Evolutionary conservation across 1,140 invertebrate genomes (phyloP), one percentile per base, ranked within the genome.

Genomic region (Leptinotarsa defecta): DNA sequence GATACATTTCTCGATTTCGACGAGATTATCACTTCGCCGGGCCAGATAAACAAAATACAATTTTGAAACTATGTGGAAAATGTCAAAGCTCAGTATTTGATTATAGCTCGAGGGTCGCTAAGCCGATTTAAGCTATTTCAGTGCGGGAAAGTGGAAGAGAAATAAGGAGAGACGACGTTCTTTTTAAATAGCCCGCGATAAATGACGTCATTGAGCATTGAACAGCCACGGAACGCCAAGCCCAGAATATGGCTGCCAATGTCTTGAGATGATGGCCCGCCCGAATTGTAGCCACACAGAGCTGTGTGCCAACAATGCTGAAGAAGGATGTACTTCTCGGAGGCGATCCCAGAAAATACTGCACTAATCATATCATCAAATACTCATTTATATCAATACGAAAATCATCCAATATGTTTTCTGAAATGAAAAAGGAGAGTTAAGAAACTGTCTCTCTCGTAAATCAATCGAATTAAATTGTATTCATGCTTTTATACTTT

Each of bases 1-100:
- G 69, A 71, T 71, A 27, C 13, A 71, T 71, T 27, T 19, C 52
- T 19, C 52, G 52, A 57, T 57, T 71, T 22, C 49, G 11, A 79
- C 74, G 71, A 74, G 79, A 82, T 82, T 81, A 82, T 81, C 75
- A 78, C 75, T 69, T 20, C 20, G 71, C 79, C 79, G 79, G 81
- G 71, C 62, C 76, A 77, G 79, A 82, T 81, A 82, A 82, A 82
- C 77, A 78, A 81, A 82, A 82, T 82, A 81, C 78, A 80, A 82
- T 82, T 82, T 81, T 81, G 76, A 82, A 82, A 82, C 79, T 81
- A 78, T 81, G 81, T 81, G 81, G 79, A 81, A 81, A 81, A 79
- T 78, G 81, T 82, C 81, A 79, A 73, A 76, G 79, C 74, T 76
- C 75, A 75, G 79, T 80, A 79, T 79, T 79, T 81, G 79, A 82